Evolutionary conservation across 2,888 invertebrate genomes (phyloP).

Genomic region (Lycia hirtaria): DNA sequence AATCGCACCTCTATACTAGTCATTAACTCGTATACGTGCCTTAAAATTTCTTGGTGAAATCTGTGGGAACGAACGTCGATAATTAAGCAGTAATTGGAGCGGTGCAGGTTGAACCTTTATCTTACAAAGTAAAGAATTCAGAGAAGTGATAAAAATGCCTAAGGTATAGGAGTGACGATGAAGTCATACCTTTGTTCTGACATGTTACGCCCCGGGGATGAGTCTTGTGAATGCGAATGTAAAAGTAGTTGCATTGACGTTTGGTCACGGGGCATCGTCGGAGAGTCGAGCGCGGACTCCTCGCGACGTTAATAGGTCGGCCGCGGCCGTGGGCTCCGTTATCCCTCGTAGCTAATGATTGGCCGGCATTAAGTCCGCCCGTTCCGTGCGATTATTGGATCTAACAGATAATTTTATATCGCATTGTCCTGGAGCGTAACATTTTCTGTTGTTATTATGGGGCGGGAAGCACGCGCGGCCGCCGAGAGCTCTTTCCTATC

Average conservation of each 20-base stretch:
- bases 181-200: slow-evolving; percentile 79
- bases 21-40: slow-evolving; percentile 63
- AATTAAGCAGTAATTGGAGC: slow-evolving; percentile 65
- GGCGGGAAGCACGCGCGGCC: slow-evolving; percentile 61
- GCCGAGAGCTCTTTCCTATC: slow-evolving; percentile 57
- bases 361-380: slow-evolving; percentile 83
- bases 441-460: slow-evolving; percentile 83
- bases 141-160: slow-evolving; percentile 67
- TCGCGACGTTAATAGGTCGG: slow-evolving; percentile 67
- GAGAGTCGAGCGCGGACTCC: slow-evolving; percentile 63
- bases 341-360: slow-evolving; percentile 85
- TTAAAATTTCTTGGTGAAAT: slow-evolving; percentile 67
- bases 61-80: slow-evolving; percentile 61
- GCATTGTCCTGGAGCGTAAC: slow-evolving; percentile 85
- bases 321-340: slow-evolving; percentile 74
- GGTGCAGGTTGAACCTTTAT: slow-evolving; percentile 36
- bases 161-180: slow-evolving; percentile 70
- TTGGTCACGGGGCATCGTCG: slow-evolving; percentile 80
- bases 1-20: slow-evolving; percentile 69
- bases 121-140: slow-evolving; percentile 50
- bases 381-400: slow-evolving; percentile 85
- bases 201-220: slow-evolving; percentile 67
- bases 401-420: slow-evolving; percentile 86
- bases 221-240: slow-evolving; percentile 58
- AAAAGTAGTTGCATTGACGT: slow-evolving; percentile 78